Evolutionary conservation across 2,797 vertebrate genomes (phyloP).

Genomic region (Spinibarbus caldwelli): DNA sequence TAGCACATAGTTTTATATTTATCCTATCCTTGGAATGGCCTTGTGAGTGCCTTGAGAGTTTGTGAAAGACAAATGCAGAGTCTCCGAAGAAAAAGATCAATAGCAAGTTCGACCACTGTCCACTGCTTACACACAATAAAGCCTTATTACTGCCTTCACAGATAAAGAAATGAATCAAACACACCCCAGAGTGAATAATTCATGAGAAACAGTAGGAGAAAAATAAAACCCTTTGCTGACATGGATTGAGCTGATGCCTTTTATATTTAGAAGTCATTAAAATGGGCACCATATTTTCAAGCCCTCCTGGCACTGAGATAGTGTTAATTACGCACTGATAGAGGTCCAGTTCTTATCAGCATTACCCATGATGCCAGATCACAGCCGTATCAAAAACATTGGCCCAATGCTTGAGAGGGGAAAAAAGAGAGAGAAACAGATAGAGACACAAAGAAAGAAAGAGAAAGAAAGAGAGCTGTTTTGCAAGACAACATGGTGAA

Average conservation of each 20-base stretch:
- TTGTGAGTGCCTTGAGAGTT: constrained; percentile 30
- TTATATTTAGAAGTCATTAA: constrained; percentile 68
- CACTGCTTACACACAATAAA: constrained; percentile 47
- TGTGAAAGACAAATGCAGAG: constrained; percentile 39
- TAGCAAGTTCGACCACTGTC: constrained; percentile 49
- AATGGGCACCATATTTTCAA: constrained; percentile 67
- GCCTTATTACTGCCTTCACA: constrained; percentile 54
- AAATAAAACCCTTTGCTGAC: constrained; percentile 60
- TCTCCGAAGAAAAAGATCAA: constrained; percentile 42
- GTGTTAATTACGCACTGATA: constrained; percentile 72
- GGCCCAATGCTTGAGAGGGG: neutral
- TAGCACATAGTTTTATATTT: neutral
- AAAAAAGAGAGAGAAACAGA: neutral
- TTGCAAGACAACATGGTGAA: neutral
- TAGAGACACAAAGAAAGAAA: constrained; percentile 8
- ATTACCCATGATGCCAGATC: constrained; percentile 38
- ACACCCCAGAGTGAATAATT: constrained; percentile 48
- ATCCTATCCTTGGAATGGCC: constrained; percentile 36
- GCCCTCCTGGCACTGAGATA: constrained; percentile 62
- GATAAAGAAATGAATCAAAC: constrained; percentile 54
- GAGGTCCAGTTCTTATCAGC: constrained; percentile 60
- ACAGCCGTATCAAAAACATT: constrained; percentile 23
- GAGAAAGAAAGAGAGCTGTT: neutral
- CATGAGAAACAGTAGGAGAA: constrained; percentile 38
- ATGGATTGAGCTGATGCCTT: constrained; percentile 71